phyloP scores from a whole-genome alignment of 2,888 invertebrate genomes.

The Pantelozetes paolii region DNA sequence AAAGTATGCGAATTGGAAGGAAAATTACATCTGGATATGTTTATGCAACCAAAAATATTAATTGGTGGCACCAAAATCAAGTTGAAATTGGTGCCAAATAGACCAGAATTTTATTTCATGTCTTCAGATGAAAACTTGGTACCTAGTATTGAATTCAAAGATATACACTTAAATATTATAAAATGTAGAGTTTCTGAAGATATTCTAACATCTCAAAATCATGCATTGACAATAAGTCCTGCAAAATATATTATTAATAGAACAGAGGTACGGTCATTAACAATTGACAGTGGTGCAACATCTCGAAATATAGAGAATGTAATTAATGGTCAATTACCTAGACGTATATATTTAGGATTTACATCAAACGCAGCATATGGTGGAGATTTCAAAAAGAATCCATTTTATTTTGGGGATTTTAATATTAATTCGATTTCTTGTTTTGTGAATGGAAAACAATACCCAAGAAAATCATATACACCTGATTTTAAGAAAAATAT shows the following conservation, averaged over 20 bases:
- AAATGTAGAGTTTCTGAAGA: neutral
- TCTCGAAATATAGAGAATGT: constrained; percentile 14
- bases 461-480: neutral
- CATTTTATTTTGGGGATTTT: constrained; percentile 17
- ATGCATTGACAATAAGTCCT: neutral
- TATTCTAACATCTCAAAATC: neutral
- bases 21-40: neutral
- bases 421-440: neutral
- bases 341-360: neutral
- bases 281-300: neutral
- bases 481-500: constrained; percentile 6
- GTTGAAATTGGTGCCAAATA: constrained; percentile 3
- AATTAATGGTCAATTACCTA: constrained; percentile 30
- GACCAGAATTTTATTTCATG: constrained; percentile 15
- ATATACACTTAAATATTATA: neutral
- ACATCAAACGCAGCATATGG: constrained; percentile 8
- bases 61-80: neutral
- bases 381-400: neutral
- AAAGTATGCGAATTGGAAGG: neutral
- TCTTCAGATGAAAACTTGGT: neutral
- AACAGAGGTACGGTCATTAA: neutral
- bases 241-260: neutral
- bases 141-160: neutral
- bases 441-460: constrained; percentile 31
- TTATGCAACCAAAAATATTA: neutral